Evolutionary conservation across 2,113 vertebrate species (phyloP), one percentile per base, ranked within the genome.

Genomic region (Ptilorrhoa leucosticta): DNA sequence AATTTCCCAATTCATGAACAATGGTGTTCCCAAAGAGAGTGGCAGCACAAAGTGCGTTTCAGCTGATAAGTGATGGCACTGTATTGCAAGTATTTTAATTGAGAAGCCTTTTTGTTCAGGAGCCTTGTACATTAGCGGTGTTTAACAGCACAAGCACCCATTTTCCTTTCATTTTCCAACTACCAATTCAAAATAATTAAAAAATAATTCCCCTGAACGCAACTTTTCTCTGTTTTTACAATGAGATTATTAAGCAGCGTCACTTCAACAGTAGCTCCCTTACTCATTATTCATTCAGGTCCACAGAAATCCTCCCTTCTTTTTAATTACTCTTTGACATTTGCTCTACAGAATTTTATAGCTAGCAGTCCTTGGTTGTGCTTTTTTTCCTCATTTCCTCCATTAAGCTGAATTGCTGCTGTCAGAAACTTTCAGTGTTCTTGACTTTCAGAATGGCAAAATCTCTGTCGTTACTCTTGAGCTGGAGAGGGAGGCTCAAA

Each of bases 181-280:
- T 69, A 92, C 66, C 69, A 65, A 79, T 94, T 96, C 69, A 47
- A 96, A 93, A 96, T 96, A 95, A 93, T 94, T 95, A 69, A 96
- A 88, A 96, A 96, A 93, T 88, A 89, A 94, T 91, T 95, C 37
- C 81, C 60, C 65, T 35, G 87, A 78, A 96, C 56, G 23, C 42
- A 89, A 91, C 87, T 94, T 93, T 85, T 85, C 69, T 94, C 93
- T 53, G n/a, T 85, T 95, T 89, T 81, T 20, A 69, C 84, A 94
- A 93, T 82, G 93, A 96, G 84, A 87, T 89, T 85, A 94, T 96
- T 91, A 96, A 91, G 83, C 81, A 48, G 78, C 54, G 78, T 95
- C 94, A 69, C 73, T 95, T 76, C 73, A 75, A 27, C 81, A 65
- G 87, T 14, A 39, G 80, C 76, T 91, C 27, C 61, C 30, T 73